Evolutionary conservation across 2,888 invertebrate species (phyloP), one percentile per base, ranked within the genome.

Genomic region (Venusia cambrica): DNA sequence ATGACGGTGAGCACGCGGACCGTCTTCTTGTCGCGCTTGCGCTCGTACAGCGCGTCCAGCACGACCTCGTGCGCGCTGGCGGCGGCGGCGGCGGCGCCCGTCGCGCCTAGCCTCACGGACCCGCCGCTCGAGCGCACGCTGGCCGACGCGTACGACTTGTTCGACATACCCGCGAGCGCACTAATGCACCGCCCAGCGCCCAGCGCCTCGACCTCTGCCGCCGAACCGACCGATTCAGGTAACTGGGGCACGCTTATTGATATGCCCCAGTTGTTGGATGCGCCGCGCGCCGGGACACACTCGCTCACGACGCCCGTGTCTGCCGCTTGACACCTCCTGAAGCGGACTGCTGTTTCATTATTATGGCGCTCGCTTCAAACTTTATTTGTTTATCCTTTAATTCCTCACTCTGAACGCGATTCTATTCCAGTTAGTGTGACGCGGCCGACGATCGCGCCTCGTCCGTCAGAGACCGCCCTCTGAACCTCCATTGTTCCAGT

Each of bases 1-100:
- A 97, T 90, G 52, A 98, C 97, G 9, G 97, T 97, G 63, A 97
- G 90, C 57, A 97, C 94, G 50, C 97, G 91, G 48, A 97, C 92
- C 78, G 94, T 91, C 87, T 97, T 96, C 79, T 94, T 94, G 75
- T 93, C 93, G 63, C 93, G 93, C 76, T 94, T 95, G 47, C 94
- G 92, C 72, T 94, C 94, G 83, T 93, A 93, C 34, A 93, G 85
- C 57, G 91, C 90, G 72, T 93, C 93, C 54, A 93, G 89, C 73
- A 91, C 92, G 21, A 93, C 88, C 67, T 90, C 91, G 68, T 91
- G 91, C 5, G 66, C 70, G 40, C 64, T 48, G 32, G 39, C 24
- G 7, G 13, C 7, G 14, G 5, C 29, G 27, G 21, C 14, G 24
- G 22, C 27, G 14, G 38, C 32, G 33, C 70, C 55, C 30, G 73